Percentiles rank a stretch among this genome's conserved stretches.
phyloP scores from a whole-genome alignment of 1,140 invertebrate genomes.

The Bombus affinis region DNA sequence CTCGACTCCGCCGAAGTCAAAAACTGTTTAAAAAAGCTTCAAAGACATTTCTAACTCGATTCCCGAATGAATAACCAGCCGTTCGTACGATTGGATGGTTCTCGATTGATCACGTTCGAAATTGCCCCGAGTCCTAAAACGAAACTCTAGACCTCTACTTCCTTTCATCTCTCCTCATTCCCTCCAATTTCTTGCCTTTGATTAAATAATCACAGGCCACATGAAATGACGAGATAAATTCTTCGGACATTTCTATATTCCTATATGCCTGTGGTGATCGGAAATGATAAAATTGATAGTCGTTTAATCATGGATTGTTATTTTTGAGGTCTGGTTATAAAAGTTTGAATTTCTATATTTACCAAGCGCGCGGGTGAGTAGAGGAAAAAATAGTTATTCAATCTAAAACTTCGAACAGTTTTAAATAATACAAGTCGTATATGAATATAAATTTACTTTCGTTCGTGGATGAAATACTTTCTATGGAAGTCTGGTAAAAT shows the following conservation, averaged over 20 bases:
- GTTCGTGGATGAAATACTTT: too few relatives aligned
- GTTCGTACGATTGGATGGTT: not conserved
- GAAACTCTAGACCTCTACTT: not conserved
- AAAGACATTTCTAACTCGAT: not conserved
- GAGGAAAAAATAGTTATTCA: not conserved
- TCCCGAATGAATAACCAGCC: not conserved
- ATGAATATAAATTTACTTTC: conserved; percentile 12
- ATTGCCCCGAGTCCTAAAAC: not conserved
- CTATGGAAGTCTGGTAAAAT: too few relatives aligned
- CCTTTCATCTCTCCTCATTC: not conserved
- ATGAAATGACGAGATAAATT: too few relatives aligned
- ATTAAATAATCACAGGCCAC: not conserved
- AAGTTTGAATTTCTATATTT: not conserved
- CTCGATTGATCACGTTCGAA: not conserved
- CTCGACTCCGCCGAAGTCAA: not conserved
- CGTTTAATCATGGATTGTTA: not conserved
- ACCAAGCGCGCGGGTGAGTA: not conserved
- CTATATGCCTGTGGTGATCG: too few relatives aligned
- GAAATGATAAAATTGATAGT: too few relatives aligned
- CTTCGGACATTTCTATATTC: too few relatives aligned
- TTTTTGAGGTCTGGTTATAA: not conserved
- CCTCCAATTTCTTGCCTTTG: not conserved
- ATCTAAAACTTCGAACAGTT: not conserved
- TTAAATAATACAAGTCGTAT: not conserved
- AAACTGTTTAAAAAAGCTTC: not conserved